Evolutionary conservation across 2,888 invertebrate species (phyloP), one percentile per base, ranked within the genome.

Genomic region (Spatulosminthurus flaviceps): DNA sequence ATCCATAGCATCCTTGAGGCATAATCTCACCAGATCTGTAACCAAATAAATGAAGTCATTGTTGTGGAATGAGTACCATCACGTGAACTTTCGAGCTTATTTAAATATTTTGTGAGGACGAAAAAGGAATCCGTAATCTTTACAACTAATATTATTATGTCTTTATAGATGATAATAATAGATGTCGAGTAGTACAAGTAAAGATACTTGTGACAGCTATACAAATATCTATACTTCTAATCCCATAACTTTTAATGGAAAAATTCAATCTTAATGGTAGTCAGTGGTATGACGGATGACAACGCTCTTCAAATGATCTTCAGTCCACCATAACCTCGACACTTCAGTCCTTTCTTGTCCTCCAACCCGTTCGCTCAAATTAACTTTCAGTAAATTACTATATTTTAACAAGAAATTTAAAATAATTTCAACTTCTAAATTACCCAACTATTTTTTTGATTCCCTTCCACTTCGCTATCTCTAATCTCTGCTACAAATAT

Each of bases 241-340:
- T 1, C 51, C 51, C 51, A 51, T 51, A 2, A 1, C 2, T 4
- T 51, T n/a, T 51, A n/a, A 51, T 51, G 51, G 51, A 51, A 51
- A 51, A 51, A 51, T 51, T 51, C 51, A 51, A 51, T 9, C 51
- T 51, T 51, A 51, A 19, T 51, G 51, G n/a, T 51, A 1, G 4
- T 34, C 34, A 51, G n/a, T n/a, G 51, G 51, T 19, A n/a, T n/a
- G 51, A 51, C 16, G 41, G 16, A n/a, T 51, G n/a, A 51, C 51
- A 51, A 51, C 51, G 51, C 5, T 51, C 51, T 51, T 51, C 51
- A 51, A 51, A 51, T 51, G 51, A 51, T 51, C 51, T 51, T 51
- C 51, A 51, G 51, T 51, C 16, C 16, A 19, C 51, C 51, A 4
- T 51, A 51, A 51, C 51, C 51, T 51, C 51, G 51, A 51, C 51